These are phyloP conservation scores for Mesopsocus fuscifrons DNA, from an alignment of 2,888 invertebrate species.

Conservation along the genomic window DNA sequence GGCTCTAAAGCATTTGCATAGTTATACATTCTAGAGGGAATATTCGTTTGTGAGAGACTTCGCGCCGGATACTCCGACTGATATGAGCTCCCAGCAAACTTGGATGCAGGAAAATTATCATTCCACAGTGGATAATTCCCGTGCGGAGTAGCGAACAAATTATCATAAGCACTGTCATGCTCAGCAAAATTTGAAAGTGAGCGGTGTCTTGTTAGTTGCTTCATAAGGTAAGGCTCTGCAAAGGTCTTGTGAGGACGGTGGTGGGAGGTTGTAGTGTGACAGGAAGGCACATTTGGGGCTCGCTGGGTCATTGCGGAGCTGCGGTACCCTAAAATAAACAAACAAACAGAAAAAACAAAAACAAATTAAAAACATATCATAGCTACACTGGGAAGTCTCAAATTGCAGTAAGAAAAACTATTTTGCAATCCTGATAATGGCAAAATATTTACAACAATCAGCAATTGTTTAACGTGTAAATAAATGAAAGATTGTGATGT, in stretches of 20 bases:
- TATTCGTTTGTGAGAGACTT: conserved; percentile 1
- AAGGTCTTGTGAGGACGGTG: too few relatives aligned
- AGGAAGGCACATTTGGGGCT: conserved; percentile 2
- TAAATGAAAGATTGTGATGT: too few relatives aligned
- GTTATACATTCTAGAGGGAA: neutral
- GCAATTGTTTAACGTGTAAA: too few relatives aligned
- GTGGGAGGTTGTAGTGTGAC: neutral
- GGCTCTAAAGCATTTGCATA: neutral
- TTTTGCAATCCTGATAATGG: too few relatives aligned
- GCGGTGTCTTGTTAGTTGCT: neutral
- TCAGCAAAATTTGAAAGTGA: neutral
- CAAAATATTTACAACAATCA: too few relatives aligned
- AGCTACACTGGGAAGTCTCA: neutral
- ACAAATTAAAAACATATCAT: neutral
- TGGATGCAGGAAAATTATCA: conserved; percentile 3
- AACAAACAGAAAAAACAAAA: conserved; percentile 1
- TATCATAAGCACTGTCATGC: conserved; percentile 1
- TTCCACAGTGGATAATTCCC: conserved; percentile 2
- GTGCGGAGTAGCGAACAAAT: neutral
- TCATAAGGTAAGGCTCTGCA: too few relatives aligned
- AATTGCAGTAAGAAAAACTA: too few relatives aligned
- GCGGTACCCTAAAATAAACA: conserved; percentile 3
- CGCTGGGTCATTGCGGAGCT: conserved; percentile 1
- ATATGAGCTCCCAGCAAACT: conserved; percentile 1
- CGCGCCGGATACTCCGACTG: neutral